These are phyloP conservation scores for Laupala kohalensis DNA, from an alignment of 1,140 invertebrate species.

Conservation along the genomic window DNA sequence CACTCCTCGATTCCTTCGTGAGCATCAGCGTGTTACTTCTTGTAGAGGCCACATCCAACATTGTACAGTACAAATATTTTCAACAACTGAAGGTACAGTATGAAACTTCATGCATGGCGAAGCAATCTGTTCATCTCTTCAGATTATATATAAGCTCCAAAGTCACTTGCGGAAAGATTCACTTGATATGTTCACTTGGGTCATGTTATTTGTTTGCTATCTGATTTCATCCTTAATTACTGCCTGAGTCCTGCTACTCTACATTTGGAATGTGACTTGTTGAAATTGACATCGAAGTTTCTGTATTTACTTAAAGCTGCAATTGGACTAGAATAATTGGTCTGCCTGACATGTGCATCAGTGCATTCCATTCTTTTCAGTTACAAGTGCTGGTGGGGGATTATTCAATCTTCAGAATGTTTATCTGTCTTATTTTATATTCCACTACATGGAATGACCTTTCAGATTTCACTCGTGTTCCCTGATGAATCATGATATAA, in stretches of 20 bases:
- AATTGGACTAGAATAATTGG: no score
- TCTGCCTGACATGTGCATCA: no score
- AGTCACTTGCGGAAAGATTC: no score
- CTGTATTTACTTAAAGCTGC: no score
- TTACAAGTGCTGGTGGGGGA: not conserved
- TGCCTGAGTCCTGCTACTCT: not conserved
- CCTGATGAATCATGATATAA: no score
- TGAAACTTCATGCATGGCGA: not conserved
- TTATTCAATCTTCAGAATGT: not conserved
- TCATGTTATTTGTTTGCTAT: no score
- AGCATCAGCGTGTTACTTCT: not conserved
- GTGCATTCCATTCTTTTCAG: not conserved
- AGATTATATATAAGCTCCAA: not conserved
- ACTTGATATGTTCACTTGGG: no score
- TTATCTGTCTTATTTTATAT: not conserved
- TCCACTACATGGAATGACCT: not conserved
- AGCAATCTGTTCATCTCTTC: not conserved
- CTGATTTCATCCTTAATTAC: no score
- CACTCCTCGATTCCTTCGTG: not conserved
- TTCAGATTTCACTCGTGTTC: no score
- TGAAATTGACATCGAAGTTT: no score
- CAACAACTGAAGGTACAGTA: not conserved
- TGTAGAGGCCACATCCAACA: not conserved
- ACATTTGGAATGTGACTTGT: not conserved
- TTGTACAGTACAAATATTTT: not conserved